Conservation (phyloP, 2,113 vertebrate species). For the Nothobranchius kuhntae region DNA sequence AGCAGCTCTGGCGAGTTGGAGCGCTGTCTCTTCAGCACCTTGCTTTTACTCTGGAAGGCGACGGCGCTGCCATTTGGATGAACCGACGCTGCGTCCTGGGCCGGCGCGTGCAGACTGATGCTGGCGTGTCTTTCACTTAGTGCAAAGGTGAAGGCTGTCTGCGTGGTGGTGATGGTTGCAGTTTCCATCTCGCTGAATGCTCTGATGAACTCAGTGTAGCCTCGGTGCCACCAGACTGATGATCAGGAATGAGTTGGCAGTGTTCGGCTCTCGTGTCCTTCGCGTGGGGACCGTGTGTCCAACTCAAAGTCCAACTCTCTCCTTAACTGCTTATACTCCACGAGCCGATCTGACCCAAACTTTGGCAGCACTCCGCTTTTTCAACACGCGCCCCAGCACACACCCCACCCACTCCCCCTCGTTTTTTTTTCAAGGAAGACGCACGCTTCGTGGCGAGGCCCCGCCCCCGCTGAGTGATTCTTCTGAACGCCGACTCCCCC, state of each 20-base stretch:
- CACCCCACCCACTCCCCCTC: constrained; percentile 72
- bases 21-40: constrained; percentile 84
- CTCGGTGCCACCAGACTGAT: constrained; percentile 31
- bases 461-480: constrained; percentile 81
- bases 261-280: constrained; percentile 79
- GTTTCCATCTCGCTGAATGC: constrained; percentile 71
- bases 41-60: constrained; percentile 64
- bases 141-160: constrained; percentile 76
- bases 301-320: constrained; percentile 76
- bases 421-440: constrained; percentile 57
- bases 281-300: constrained; percentile 76
- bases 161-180: constrained; percentile 73
- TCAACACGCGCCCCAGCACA: constrained; percentile 83
- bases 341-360: constrained; percentile 82
- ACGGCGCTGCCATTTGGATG: constrained; percentile 26
- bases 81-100: constrained; percentile 58
- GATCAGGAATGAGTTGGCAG: constrained; percentile 48
- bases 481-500: constrained; percentile 72
- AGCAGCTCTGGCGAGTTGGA: constrained; percentile 87
- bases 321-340: constrained; percentile 77
- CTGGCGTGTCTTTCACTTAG: constrained; percentile 65
- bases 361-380: constrained; percentile 86
- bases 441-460: constrained; percentile 81
- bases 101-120: constrained; percentile 66
- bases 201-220: background rate